Evolutionary conservation across 2,113 vertebrate genomes (phyloP).

Genomic region (Polypterus bichir): DNA sequence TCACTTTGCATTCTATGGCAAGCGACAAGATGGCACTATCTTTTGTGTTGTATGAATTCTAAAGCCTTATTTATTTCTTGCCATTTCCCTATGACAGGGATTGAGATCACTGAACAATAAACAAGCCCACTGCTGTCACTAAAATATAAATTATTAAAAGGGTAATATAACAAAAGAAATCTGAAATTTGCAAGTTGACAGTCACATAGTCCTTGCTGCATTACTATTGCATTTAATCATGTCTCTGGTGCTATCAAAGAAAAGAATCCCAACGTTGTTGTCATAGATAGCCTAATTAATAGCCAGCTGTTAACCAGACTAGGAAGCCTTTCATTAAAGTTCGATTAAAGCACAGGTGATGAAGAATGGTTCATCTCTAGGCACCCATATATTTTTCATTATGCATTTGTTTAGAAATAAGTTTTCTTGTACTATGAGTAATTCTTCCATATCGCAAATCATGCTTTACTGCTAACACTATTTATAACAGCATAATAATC

Average conservation of each 20-base stretch:
- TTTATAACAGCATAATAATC: too few relatives aligned
- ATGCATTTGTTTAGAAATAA: too few relatives aligned
- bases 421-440: too few relatives aligned
- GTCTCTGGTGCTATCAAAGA: slow-evolving; percentile 8
- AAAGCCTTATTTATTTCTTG: slow-evolving; percentile 5
- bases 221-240: not conserved
- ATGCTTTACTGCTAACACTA: too few relatives aligned
- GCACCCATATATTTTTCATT: too few relatives aligned
- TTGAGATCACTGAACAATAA: slow-evolving; percentile 16
- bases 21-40: slow-evolving; percentile 27
- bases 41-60: slow-evolving; percentile 20
- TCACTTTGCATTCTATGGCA: slow-evolving; percentile 4
- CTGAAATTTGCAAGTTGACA: slow-evolving; percentile 21
- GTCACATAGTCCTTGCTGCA: slow-evolving; percentile 4
- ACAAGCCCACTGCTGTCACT: slow-evolving; percentile 21
- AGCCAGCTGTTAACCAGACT: slow-evolving; percentile 10
- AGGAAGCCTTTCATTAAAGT: too few relatives aligned
- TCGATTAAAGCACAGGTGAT: too few relatives aligned
- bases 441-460: too few relatives aligned
- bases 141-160: slow-evolving; percentile 21
- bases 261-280: slow-evolving; percentile 1
- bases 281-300: slow-evolving; percentile 26
- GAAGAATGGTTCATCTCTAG: too few relatives aligned
- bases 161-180: slow-evolving; percentile 27
- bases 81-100: slow-evolving; percentile 25